Base-by-base conservation (phyloP, 1,140 invertebrate species). In the Atopsyche davidsoni region DNA sequence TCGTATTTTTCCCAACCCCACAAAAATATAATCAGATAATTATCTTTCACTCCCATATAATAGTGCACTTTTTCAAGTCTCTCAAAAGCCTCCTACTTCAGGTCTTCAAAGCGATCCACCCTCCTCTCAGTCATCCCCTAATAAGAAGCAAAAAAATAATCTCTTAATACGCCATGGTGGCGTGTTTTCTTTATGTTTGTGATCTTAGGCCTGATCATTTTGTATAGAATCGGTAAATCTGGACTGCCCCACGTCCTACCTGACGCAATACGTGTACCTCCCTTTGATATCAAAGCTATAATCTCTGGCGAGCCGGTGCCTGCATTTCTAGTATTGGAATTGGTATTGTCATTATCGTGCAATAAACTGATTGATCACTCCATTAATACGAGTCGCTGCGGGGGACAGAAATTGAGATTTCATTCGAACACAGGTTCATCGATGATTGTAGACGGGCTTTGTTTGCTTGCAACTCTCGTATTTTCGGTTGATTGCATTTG, bases 341-440 rank as follows among this genome's bases (percentile, higher is more conserved):
- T 6, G 39, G 24, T 40, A 38, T 17, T 44, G 52, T 54, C 45
- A 48, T 48, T 46, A 54, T 40, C 52, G 28, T 25, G 18, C 52
- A 48, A 48, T 54, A 46, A 44, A 43, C 52, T 54, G 52, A 54
- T 54, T 49, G 52, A 54, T 54, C 41, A 41, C n/a, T 35, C 41
- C 48, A 53, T 53, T 53, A 43, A 45, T 28, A 19, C 21, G 41
- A n/a, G n/a, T n/a, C n/a, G n/a, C n/a, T n/a, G n/a, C n/a, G n/a
- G n/a, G n/a, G n/a, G n/a, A n/a, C n/a, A n/a, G n/a, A n/a, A n/a
- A n/a, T n/a, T n/a, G n/a, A n/a, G n/a, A n/a, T n/a, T n/a, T n/a
- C n/a, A n/a, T n/a, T n/a, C n/a, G n/a, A n/a, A n/a, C n/a, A n/a
- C n/a, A n/a, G n/a, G n/a, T n/a, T n/a, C n/a, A n/a, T n/a, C n/a